These are phyloP conservation scores for Isotomurus palustris DNA, from an alignment of 2,888 invertebrate genomes.

Conservation along the genomic window DNA sequence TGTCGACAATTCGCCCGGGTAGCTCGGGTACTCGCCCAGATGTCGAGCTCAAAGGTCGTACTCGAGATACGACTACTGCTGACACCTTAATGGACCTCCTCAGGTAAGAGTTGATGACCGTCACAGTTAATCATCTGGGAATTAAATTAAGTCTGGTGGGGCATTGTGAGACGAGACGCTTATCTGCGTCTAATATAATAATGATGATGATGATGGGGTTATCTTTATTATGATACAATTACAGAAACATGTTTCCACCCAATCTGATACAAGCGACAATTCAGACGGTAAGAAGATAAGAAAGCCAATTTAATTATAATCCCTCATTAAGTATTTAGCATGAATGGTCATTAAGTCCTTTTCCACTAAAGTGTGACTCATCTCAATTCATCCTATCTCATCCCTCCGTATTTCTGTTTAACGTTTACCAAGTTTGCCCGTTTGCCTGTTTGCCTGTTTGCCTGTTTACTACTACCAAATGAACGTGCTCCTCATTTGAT, in stretches of 20 bases:
- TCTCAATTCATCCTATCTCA: background rate
- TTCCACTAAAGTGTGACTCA: background rate
- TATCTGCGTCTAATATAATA: too few species aligned
- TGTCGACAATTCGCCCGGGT: conserved; percentile 79
- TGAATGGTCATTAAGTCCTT: background rate
- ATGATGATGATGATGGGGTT: too few species aligned
- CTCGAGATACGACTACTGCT: conserved; percentile 66
- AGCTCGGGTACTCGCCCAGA: conserved; percentile 17
- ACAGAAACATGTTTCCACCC: conserved; percentile 86
- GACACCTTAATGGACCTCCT: conserved; percentile 90
- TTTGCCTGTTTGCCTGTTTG: too few species aligned
- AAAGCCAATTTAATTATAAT: background rate
- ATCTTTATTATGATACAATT: conserved; percentile 48
- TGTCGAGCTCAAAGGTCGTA: conserved; percentile 15
- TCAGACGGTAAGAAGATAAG: conserved; percentile 58
- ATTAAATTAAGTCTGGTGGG: too few species aligned
- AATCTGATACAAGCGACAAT: conserved; percentile 83
- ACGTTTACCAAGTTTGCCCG: too few species aligned
- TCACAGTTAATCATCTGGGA: background rate
- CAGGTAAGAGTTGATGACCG: conserved; percentile 65
- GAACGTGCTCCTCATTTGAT: too few species aligned
- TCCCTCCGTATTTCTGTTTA: background rate
- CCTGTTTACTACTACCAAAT: too few species aligned
- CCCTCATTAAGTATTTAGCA: background rate
- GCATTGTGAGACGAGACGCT: too few species aligned